A percentile compares a stretch with the other conserved stretches of the same genome.
phyloP scores from a whole-genome alignment of 2,797 vertebrate genomes.

The Catharus ustulatus region DNA sequence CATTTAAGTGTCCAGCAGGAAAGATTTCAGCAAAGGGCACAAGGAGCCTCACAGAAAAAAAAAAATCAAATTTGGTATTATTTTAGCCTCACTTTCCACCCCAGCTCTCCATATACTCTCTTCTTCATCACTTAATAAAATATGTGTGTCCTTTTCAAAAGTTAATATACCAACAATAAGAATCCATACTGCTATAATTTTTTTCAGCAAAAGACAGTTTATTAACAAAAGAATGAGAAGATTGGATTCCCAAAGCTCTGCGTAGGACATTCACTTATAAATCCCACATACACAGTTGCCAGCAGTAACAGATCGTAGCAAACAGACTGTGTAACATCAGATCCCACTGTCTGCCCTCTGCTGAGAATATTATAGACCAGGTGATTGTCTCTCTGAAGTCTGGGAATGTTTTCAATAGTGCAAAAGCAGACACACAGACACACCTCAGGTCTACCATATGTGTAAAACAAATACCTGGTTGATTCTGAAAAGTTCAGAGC shows the following conservation, averaged over 20 bases:
- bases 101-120: background rate
- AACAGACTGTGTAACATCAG: background rate
- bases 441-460: conserved; percentile 5
- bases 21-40: background rate
- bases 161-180: background rate
- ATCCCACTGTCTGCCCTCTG: background rate
- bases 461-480: background rate
- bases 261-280: conserved; percentile 1
- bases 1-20: background rate
- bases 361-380: background rate
- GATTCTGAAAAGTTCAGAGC: background rate
- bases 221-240: background rate
- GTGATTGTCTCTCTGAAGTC: conserved; percentile 16
- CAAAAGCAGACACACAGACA: conserved; percentile 16
- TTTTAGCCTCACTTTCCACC: background rate
- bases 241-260: background rate
- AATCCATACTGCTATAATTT: background rate
- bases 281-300: background rate
- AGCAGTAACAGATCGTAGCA: conserved; percentile 31
- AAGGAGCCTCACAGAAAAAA: background rate
- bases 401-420: conserved; percentile 27
- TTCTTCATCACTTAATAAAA: conserved; percentile 1
- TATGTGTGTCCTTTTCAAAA: background rate
- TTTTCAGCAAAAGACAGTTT: background rate
- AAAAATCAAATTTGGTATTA: background rate